Evolutionary conservation across 2,797 vertebrate species (phyloP), one percentile per base, ranked within the genome.

Genomic region (Eutrigla gurnardus): DNA sequence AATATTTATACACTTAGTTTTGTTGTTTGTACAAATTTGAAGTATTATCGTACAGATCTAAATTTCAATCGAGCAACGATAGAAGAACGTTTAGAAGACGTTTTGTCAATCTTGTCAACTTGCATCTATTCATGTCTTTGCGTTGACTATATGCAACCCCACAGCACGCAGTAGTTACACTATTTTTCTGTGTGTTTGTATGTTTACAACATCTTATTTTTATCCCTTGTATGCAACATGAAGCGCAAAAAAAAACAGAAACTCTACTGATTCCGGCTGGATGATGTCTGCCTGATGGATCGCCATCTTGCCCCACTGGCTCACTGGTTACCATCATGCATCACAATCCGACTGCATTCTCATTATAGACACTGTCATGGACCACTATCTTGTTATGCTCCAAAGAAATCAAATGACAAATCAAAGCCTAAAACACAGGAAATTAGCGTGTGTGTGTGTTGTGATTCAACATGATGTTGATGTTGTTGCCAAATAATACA

Each of bases 361-460:
- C 67, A 89, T 90, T 86, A 87, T 70, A 50, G 61, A 4, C 61
- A 39, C 77, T 82, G 73, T 81, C 73, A 81, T 60, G 73, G 81
- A 60, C 73, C 74, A 55, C 78, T 67, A 58, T 86, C 76, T 77
- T 63, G 78, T 70, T 57, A 50, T 64, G 47, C 63, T 68, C 58
- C 63, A 36, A 73, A 85, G 72, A 67, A 80, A 83, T 81, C 72
- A 78, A 57, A 33, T 77, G 79, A 74, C 66, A 77, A 82, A 75
- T 75, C 60, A 80, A 76, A 77, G 42, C 43, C 61, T 61, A 45
- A 46, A 66, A 77, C 72, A 78, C 69, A 74, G 65, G 55, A 49
- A 78, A 79, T 85, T 59, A 83, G 63, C 60, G 43, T 43, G 7
- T 17, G 60, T 33, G 18, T 59, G 42, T 62, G 40, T 35, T 65